Evolutionary conservation across 2,888 invertebrate genomes (phyloP).

Genomic region (Falcaria lacertinaria): DNA sequence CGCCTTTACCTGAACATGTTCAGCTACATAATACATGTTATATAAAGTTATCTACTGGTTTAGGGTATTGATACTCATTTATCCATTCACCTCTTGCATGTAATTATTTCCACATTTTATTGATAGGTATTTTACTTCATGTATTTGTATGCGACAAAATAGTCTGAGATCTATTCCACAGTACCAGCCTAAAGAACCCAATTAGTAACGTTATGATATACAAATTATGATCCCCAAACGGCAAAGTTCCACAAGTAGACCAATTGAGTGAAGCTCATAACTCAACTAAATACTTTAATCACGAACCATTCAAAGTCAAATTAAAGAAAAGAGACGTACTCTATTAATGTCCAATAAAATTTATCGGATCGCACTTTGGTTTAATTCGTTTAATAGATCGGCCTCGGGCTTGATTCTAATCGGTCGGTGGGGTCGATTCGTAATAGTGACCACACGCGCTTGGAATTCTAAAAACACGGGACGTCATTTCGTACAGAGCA

Average conservation of each 20-base stretch:
- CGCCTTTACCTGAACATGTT: no score
- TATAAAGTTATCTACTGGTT: no score
- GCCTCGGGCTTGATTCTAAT: constrained; percentile 50
- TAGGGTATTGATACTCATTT: no score
- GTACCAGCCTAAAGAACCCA: no score
- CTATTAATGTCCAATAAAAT: constrained; percentile 44
- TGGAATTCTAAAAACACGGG: constrained; percentile 15
- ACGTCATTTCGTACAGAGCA: constrained; percentile 1
- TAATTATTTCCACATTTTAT: no score
- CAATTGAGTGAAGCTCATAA: not conserved
- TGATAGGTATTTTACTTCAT: no score
- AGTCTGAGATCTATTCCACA: no score
- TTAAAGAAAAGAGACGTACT: constrained; percentile 7
- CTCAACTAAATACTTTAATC: not conserved
- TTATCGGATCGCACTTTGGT: constrained; percentile 39
- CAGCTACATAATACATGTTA: no score
- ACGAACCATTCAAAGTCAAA: constrained; percentile 1
- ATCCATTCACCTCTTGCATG: no score
- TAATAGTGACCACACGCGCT: constrained; percentile 56
- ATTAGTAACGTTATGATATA: no score
- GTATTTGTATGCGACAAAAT: no score
- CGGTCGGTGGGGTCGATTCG: constrained; percentile 36
- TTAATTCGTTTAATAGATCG: constrained; percentile 47
- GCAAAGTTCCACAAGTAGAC: not conserved
- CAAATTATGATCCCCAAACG: no score